Base-by-base conservation (phyloP, 2,888 invertebrate genomes). In the Drosophila anomalata region DNA sequence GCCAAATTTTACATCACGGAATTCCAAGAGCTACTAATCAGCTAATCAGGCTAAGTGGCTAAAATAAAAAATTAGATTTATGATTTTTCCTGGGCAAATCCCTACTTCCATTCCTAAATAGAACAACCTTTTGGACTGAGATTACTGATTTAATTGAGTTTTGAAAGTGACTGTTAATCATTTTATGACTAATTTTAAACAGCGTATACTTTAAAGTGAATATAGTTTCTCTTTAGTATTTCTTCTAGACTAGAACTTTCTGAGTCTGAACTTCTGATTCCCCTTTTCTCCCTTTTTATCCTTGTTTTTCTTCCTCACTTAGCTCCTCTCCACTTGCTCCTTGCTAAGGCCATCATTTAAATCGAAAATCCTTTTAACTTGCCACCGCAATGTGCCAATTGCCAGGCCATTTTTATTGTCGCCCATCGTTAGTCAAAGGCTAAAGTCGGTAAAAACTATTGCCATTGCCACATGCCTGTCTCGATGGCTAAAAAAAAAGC, bases 301-400 rank as follows among this genome's bases (percentile, higher is more conserved):
- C 33, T 3, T 14, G 22, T 1, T 39, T 29, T 17, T 14, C 4
- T 11, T 11, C 41, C 22, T 2, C 2, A 17, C 20, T 22, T 2
- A 6, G 12, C 20, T 22, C 22, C 20, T 9, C 24, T 17, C 17
- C 1, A 17, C 48, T 9, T 9, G 9, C 29, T 33, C 20, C 24
- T 31, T 41, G 9, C 33, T 14, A 26, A 33, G 48, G 52, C 70
- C 58, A 82, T 85, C 66, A 84, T 77, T 84, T 87, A 67, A 75
- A 79, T 63, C 44, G 69, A 44, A 85, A 87, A 76, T 85, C 82
- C 86, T 70, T 85, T 83, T 75, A 88, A 74, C 84, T 75, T 75
- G 65, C 72, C 55, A 68, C 84, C 84, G 77, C 88, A 88, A 88
- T 83, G 84, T 88, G 88, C 87, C 84, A 84, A 84, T 84, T 84